Evolutionary conservation across 2,797 vertebrate species (phyloP).

Genomic region (Streptopelia turtur): DNA sequence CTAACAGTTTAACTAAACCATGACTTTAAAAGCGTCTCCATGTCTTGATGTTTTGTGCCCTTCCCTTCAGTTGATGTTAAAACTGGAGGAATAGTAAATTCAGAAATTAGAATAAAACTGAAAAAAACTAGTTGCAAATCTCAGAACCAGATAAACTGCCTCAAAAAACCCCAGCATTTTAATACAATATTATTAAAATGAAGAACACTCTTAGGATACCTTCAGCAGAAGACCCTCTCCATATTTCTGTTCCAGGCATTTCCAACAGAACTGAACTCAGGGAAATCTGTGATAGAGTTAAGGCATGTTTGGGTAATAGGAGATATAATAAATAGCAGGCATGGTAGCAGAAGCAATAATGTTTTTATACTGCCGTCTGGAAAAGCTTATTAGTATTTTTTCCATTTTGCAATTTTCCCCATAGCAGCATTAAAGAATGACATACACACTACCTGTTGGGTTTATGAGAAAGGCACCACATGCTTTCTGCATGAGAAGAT

Average conservation of each 20-base stretch:
- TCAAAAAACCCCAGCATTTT: neutral
- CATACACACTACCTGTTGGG: conserved; percentile 59
- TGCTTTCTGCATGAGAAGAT: conserved; percentile 63
- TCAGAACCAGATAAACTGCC: neutral
- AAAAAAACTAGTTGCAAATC: neutral
- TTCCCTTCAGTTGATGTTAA: neutral
- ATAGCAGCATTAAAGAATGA: conserved; percentile 36
- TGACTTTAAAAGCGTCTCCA: neutral
- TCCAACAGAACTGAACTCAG: neutral
- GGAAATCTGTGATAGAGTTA: neutral
- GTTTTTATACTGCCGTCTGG: conserved; percentile 62
- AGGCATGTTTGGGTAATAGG: neutral
- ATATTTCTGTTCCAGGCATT: neutral
- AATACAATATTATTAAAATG: neutral
- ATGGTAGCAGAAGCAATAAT: conserved; percentile 62
- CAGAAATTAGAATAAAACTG: neutral
- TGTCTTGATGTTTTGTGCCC: neutral
- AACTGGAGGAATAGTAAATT: neutral
- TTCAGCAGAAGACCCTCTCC: neutral
- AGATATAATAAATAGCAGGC: conserved; percentile 65
- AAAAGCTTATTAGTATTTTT: conserved; percentile 69
- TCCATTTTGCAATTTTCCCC: conserved; percentile 68
- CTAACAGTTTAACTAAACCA: neutral
- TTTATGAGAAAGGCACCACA: conserved; percentile 57
- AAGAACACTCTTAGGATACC: neutral